Conservation (phyloP, 2,888 invertebrate genomes). For the Lordiphosa andalusiaca region DNA sequence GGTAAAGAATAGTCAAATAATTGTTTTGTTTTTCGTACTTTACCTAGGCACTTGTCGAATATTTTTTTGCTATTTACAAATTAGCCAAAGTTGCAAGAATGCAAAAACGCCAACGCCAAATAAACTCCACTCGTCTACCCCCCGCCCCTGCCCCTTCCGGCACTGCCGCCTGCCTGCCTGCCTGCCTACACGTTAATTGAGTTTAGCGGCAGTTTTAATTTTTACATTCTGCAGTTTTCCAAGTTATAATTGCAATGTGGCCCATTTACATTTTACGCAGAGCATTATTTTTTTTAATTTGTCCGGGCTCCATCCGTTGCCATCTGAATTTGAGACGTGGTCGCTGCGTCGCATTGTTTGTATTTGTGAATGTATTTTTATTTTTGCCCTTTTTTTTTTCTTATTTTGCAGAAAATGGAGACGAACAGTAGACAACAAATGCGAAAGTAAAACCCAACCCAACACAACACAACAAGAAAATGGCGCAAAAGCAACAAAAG, state of each 20-base stretch:
- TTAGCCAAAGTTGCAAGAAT: not conserved
- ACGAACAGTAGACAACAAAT: slow-evolving; percentile 48
- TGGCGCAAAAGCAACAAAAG: slow-evolving; percentile 20
- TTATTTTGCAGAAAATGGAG: slow-evolving; percentile 62
- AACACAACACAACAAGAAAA: slow-evolving; percentile 29
- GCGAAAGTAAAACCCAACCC: slow-evolving; percentile 55
- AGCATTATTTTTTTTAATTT: slow-evolving; percentile 51
- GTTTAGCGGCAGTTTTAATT: slow-evolving; percentile 67
- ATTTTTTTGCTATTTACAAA: not conserved
- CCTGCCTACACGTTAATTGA: slow-evolving; percentile 49
- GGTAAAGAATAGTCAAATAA: too few relatives aligned
- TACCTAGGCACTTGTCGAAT: too few relatives aligned
- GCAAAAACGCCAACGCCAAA: not conserved
- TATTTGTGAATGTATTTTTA: slow-evolving; percentile 27
- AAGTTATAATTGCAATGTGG: slow-evolving; percentile 67
- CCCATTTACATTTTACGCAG: slow-evolving; percentile 68
- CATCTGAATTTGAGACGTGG: slow-evolving; percentile 15
- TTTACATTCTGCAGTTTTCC: slow-evolving; percentile 54
- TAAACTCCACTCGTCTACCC: not conserved
- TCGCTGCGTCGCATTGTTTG: slow-evolving; percentile 7
- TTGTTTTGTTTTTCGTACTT: too few relatives aligned
- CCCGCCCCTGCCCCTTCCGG: too few relatives aligned
- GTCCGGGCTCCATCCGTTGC: slow-evolving; percentile 21
- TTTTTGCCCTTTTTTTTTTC: slow-evolving; percentile 32
- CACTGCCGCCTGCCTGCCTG: too few relatives aligned